Evolutionary conservation across 2,888 invertebrate species (phyloP), one percentile per base, ranked within the genome.

Genomic region (Athalia rosae): DNA sequence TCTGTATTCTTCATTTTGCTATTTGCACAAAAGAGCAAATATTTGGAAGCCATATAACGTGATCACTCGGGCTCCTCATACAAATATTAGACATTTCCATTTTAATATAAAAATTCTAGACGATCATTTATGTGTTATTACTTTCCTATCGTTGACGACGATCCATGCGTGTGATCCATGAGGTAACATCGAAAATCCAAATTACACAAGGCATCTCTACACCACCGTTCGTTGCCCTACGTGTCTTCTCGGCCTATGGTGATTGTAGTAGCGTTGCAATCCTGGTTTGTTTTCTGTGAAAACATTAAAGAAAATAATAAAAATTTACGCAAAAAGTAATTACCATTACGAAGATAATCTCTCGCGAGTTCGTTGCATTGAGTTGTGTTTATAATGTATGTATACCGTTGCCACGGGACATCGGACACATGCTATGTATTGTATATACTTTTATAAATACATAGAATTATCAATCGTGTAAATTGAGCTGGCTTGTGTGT

Each of bases 11-110:
- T 59, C 48, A 63, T 53, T 74, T 63, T 45, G 15, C 77, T 79
- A 71, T 76, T 79, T 77, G 71, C 74, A 59, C 61, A 58, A 56
- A 53, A 48, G 50, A 67, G 74, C 78, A 80, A 81, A 80, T 78
- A 80, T 81, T 81, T 81, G 74, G 69, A 67, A 77, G 59, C 73
- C 74, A 50, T 45, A 76, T 63, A 11, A 71, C 15, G 59, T 62
- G 48, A 76, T 11, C 47, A 13, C 50, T 58, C 28, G 66, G 66
- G 9, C 28, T 66, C 62, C 7, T 53, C 11, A 7, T n/a, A n/a
- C 53, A n/a, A n/a, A 53, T 11, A 53, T n/a, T 53, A 28, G 28
- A 28, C 9, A 15, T 64, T 47, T 8, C 15, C 13, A 64, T 9
- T 64, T 64, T 2, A 28, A 28, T 28, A 15, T 28, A 9, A 66